Conservation (phyloP, 2,888 invertebrate genomes). For the Aleiodes alternator region DNA sequence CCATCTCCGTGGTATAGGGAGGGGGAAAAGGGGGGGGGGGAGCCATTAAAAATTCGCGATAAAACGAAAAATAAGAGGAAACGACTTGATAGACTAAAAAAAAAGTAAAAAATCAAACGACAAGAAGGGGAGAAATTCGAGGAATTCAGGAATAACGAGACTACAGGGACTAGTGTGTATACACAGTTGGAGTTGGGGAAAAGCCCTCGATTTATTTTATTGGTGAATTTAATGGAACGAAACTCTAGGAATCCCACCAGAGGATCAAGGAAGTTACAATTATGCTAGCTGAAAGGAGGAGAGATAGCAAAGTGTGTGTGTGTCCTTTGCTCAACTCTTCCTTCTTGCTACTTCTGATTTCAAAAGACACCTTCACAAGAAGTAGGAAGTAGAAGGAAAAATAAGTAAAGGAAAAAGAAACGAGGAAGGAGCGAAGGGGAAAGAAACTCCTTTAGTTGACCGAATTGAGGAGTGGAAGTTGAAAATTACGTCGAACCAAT, state of each 20-base stretch:
- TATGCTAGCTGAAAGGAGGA: constrained; percentile 40
- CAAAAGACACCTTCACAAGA: constrained; percentile 22
- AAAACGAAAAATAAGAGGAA: constrained; percentile 1
- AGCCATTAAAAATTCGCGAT: constrained; percentile 55
- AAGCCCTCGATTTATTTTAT: constrained; percentile 58
- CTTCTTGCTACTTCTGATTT: constrained; percentile 24
- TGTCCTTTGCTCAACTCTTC: not conserved
- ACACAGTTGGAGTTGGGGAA: constrained; percentile 40
- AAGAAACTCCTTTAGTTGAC: not conserved
- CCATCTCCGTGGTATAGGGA: not conserved
- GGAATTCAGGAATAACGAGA: constrained; percentile 46
- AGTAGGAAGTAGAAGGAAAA: too few species aligned
- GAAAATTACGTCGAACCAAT: constrained; percentile 40
- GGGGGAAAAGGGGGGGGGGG: not conserved
- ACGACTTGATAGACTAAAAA: constrained; percentile 1
- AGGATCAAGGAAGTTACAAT: constrained; percentile 58
- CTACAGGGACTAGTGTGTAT: constrained; percentile 34
- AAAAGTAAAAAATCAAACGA: constrained; percentile 4
- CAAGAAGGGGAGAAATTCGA: constrained; percentile 16
- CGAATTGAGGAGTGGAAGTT: constrained; percentile 31
- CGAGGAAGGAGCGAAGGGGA: not conserved
- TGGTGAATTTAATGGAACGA: constrained; percentile 54
- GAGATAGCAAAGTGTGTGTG: constrained; percentile 13
- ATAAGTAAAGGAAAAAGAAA: too few species aligned
- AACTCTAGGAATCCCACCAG: constrained; percentile 47